A percentile compares a stretch with the other conserved stretches of the same genome.
Conservation (phyloP, 1,140 invertebrate genomes). For the Gonatopus flavifemur region DNA sequence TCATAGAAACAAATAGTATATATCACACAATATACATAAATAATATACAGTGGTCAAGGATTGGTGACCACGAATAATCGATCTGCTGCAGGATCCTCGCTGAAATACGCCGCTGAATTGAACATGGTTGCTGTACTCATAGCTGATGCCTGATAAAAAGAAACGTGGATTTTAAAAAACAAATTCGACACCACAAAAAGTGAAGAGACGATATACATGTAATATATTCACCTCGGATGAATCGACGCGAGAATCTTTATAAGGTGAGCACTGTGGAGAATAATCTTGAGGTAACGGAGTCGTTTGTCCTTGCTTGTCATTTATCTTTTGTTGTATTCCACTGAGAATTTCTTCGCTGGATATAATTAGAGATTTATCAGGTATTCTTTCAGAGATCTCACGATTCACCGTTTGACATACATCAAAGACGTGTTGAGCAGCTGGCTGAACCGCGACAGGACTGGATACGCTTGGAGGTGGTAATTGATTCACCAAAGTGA, state of each 20-base stretch:
- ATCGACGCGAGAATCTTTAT: neutral
- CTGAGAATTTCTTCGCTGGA: constrained; percentile 1
- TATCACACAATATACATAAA: constrained; percentile 53
- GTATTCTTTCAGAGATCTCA: neutral
- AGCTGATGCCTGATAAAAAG: constrained; percentile 27
- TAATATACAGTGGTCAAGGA: constrained; percentile 56
- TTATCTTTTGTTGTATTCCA: too few relatives aligned
- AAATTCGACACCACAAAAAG: too few relatives aligned
- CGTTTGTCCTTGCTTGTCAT: too few relatives aligned
- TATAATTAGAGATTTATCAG: neutral
- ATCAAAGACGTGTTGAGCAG: constrained; percentile 28
- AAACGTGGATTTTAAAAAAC: too few relatives aligned
- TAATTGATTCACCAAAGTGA: constrained; percentile 39
- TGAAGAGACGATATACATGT: too few relatives aligned
- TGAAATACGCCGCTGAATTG: constrained; percentile 55
- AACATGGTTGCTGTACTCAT: constrained; percentile 51
- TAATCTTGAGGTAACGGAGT: too few relatives aligned
- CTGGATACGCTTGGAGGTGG: constrained; percentile 39
- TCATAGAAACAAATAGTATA: constrained; percentile 38
- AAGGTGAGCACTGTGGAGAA: neutral
- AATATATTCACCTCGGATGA: constrained; percentile 27
- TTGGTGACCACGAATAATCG: constrained; percentile 54
- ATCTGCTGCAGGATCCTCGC: constrained; percentile 52
- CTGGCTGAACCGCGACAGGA: constrained; percentile 40
- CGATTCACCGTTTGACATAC: constrained; percentile 6